Percentiles rank a stretch among this genome's conserved stretches.
Evolutionary conservation across 2,113 vertebrate genomes (phyloP).

Genomic region (Procavia capensis): DNA sequence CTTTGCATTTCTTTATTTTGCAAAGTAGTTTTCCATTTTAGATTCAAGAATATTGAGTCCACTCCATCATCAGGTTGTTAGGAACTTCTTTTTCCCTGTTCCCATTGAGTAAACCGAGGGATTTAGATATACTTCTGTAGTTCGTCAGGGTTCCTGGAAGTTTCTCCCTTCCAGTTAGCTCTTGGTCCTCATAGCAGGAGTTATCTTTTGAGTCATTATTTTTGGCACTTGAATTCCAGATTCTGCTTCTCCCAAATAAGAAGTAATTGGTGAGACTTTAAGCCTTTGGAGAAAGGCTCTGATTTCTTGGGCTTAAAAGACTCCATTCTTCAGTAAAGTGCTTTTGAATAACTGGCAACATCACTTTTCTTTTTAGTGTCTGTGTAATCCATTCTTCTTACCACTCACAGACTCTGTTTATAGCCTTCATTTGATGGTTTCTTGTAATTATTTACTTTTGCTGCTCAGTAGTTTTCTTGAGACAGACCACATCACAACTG

Average conservation of each 20-base stretch:
- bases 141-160: neutral
- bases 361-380: slow-evolving; percentile 65
- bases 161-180: slow-evolving; percentile 28
- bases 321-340: slow-evolving; percentile 45
- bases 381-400: slow-evolving; percentile 49
- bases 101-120: neutral
- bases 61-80: neutral
- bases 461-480: slow-evolving; percentile 72
- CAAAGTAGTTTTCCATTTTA: slow-evolving; percentile 33
- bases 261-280: neutral
- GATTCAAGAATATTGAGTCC: neutral
- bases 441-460: slow-evolving; percentile 75
- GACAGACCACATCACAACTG: slow-evolving; percentile 68
- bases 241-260: neutral
- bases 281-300: neutral
- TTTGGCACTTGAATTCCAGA: slow-evolving; percentile 19
- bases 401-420: slow-evolving; percentile 60
- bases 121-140: neutral
- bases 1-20: slow-evolving; percentile 53
- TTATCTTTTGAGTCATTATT: neutral
- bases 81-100: neutral
- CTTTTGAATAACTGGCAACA: slow-evolving; percentile 51
- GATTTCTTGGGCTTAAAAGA: slow-evolving; percentile 20
- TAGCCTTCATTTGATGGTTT: slow-evolving; percentile 68
- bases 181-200: neutral